phyloP scores from a whole-genome alignment of 2,113 vertebrate genomes.

The Tetraodon nigroviridis region DNA sequence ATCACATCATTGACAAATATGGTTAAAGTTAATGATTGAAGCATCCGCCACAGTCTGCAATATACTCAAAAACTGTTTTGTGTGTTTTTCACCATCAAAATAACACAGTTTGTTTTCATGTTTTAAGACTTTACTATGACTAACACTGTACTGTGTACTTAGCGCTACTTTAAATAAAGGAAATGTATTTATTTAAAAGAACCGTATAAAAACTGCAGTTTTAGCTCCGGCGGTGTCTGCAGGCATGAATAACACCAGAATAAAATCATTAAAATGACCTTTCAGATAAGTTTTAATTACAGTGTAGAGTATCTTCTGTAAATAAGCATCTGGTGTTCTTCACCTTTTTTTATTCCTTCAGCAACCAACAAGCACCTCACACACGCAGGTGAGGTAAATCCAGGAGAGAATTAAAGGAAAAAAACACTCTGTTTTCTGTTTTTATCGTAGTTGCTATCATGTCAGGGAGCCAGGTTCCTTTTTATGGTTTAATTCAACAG shows the following conservation, averaged over 20 bases:
- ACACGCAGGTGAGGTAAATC: constrained; percentile 20
- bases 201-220: too few species aligned
- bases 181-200: too few species aligned
- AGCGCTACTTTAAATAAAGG: too few species aligned
- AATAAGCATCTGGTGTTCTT: background rate
- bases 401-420: constrained; percentile 18
- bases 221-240: too few species aligned
- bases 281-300: background rate
- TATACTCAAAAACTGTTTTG: background rate
- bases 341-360: background rate
- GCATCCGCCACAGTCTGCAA: background rate
- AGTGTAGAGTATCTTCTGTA: background rate
- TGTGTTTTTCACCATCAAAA: background rate
- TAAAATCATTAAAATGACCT: too few species aligned
- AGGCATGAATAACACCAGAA: too few species aligned
- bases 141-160: too few species aligned
- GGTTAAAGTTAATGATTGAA: too few species aligned
- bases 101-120: too few species aligned
- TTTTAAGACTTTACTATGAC: too few species aligned
- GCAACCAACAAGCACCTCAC: constrained; percentile 7
- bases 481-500: constrained; percentile 99
- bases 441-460: constrained; percentile 59
- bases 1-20: too few species aligned
- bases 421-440: constrained; percentile 21
- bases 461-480: constrained; percentile 73